phyloP scores from a whole-genome alignment of 2,888 invertebrate genomes.

The Cheilosia pagana region DNA sequence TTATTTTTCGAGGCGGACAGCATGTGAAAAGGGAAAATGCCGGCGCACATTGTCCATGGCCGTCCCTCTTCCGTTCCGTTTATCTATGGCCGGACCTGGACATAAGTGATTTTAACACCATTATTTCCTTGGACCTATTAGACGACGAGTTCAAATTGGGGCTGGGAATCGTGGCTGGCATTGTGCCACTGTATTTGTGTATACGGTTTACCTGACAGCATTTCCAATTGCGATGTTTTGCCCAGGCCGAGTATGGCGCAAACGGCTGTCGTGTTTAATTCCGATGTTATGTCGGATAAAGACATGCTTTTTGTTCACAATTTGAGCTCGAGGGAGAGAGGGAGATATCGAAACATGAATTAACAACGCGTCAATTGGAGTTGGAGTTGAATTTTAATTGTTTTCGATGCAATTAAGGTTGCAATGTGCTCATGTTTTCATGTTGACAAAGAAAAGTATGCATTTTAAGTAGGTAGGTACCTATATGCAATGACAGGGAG shows the following conservation, averaged over 20 bases:
- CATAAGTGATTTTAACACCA: conserved; percentile 62
- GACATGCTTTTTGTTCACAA: conserved; percentile 25
- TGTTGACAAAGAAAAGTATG: not conserved
- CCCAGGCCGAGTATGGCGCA: conserved; percentile 44
- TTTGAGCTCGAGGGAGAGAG: conserved; percentile 9
- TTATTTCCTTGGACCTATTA: conserved; percentile 33
- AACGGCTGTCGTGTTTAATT: conserved; percentile 63
- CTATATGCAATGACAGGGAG: too few relatives aligned
- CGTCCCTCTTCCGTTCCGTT: conserved; percentile 34
- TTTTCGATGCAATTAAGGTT: conserved; percentile 2
- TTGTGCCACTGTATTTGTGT: conserved; percentile 38
- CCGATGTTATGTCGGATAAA: conserved; percentile 46
- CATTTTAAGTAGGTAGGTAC: too few relatives aligned
- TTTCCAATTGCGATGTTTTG: conserved; percentile 57
- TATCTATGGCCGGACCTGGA: conserved; percentile 8
- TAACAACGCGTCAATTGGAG: conserved; percentile 49
- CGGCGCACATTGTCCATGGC: not conserved
- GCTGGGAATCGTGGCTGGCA: conserved; percentile 27
- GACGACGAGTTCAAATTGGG: conserved; percentile 34
- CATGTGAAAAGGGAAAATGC: conserved; percentile 8
- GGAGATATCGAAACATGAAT: conserved; percentile 43
- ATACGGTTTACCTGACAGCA: conserved; percentile 47
- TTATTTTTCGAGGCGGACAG: conserved; percentile 30
- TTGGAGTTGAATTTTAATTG: conserved; percentile 39
- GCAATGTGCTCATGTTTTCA: not conserved